Base-by-base conservation (phyloP, 2,113 vertebrate species). In the Sylvilagus bachmani region DNA sequence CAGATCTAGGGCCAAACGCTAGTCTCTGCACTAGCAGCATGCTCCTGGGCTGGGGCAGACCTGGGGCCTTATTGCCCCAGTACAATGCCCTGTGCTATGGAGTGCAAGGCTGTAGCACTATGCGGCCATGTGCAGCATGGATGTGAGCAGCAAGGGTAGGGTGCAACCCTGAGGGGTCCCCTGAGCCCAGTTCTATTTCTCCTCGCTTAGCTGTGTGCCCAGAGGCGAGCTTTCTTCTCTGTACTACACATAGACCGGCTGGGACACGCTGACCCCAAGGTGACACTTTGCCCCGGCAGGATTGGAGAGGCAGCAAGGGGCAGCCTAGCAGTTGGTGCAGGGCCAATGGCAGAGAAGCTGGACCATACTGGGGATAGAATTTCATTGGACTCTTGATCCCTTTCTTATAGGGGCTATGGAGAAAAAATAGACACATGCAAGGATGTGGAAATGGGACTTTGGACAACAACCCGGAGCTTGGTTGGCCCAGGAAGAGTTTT, bases 41-140 rank as follows among this genome's bases (percentile, higher is more conserved):
- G 2, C 75, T 51, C n/a, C 80, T 13, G 10, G 24, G 22, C 36
- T 17, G 25, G 49, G 53, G 27, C 21, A 31, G 16, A 24, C 5
- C 0, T 12, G 16, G 55, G 24, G 0, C 21, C 21, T 66, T 9
- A 10, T n/a, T 25, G 22, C 36, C 21, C 10, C 55, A 25, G n/a
- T 3, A 33, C 16, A 13, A 16, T 31, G 66, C 31, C 25, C 31
- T 80, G 38, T 31, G 51, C 17, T 3, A 62, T 24, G 55, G 22
- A 13, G 31, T 3, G 14, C n/a, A 44, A 27, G 10, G 25, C 36
- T 71, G 13, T 9, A 64, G 19, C 69, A 13, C 74, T 62, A 61
- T 3, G 2, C 44, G 55, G 24, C 33, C 61, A 1, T 3, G 11
- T 10, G 62, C 51, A 53, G 10, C 1, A 0, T 58, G 66, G 53